Percentiles rank a stretch among this genome's conserved stretches.
Evolutionary conservation across 2,113 vertebrate genomes (phyloP).

Genomic region (Colossoma macropomum): DNA sequence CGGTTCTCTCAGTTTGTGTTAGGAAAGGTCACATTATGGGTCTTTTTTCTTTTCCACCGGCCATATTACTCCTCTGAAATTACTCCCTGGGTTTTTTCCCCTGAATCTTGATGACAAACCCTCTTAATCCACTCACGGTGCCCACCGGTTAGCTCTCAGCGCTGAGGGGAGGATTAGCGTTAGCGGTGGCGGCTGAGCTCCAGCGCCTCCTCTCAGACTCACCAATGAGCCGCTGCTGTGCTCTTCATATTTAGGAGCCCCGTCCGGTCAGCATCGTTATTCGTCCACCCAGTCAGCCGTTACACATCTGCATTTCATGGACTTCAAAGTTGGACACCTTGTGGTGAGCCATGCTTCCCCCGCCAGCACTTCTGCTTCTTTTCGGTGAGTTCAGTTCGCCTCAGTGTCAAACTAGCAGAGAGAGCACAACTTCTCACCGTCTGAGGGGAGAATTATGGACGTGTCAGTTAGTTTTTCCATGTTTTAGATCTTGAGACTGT

Average conservation of each 20-base stretch:
- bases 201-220: conserved; percentile 17
- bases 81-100: neutral
- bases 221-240: conserved; percentile 33
- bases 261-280: neutral
- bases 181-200: too few relatives aligned
- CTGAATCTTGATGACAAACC: conserved; percentile 11
- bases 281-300: neutral
- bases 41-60: neutral
- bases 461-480: too few relatives aligned
- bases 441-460: too few relatives aligned
- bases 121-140: conserved; percentile 45
- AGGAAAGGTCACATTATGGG: neutral
- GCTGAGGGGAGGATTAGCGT: conserved; percentile 39
- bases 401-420: neutral
- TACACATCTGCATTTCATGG: conserved; percentile 66
- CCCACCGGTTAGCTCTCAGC: neutral
- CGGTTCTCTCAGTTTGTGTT: too few relatives aligned
- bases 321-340: conserved; percentile 80
- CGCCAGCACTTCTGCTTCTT: conserved; percentile 76
- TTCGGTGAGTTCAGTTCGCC: conserved; percentile 79
- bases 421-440: neutral
- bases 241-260: neutral
- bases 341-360: conserved; percentile 87
- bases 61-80: neutral
- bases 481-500: too few relatives aligned